Evolutionary conservation across 2,888 invertebrate genomes (phyloP).

Genomic region (Shargacucullia verbasci): DNA sequence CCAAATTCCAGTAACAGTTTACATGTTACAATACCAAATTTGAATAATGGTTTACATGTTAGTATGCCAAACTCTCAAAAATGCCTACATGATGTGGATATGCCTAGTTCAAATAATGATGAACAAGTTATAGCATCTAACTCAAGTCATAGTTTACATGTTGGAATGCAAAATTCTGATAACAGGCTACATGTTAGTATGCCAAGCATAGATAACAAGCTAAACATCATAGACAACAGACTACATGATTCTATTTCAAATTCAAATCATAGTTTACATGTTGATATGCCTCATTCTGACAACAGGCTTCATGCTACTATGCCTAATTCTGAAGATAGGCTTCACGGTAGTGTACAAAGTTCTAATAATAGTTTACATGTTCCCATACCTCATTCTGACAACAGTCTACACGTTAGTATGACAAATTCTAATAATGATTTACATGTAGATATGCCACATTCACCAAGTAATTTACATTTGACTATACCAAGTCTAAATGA

Average conservation of each 20-base stretch:
- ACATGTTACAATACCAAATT: constrained; percentile 26
- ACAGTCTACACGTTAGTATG: constrained; percentile 34
- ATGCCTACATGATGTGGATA: constrained; percentile 24
- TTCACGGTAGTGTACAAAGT: constrained; percentile 35
- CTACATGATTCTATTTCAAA: constrained; percentile 32
- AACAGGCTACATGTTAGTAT: constrained; percentile 16
- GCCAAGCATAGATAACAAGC: constrained; percentile 10
- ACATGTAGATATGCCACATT: constrained; percentile 29
- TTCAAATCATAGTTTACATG: constrained; percentile 34
- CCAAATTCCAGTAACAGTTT: constrained; percentile 18
- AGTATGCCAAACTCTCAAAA: constrained; percentile 16
- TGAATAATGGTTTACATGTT: constrained; percentile 23
- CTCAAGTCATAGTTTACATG: constrained; percentile 29
- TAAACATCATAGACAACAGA: neutral
- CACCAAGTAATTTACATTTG: constrained; percentile 41
- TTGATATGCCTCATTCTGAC: constrained; percentile 24
- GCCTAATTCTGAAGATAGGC: constrained; percentile 26
- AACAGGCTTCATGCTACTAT: constrained; percentile 21
- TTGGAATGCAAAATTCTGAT: constrained; percentile 25
- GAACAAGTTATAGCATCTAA: constrained; percentile 21
- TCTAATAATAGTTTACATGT: constrained; percentile 17
- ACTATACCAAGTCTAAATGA: constrained; percentile 40
- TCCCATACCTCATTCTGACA: constrained; percentile 28
- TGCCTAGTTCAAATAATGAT: constrained; percentile 23
- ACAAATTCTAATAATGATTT: constrained; percentile 22